These are phyloP conservation scores for Caloenas nicobarica DNA, from an alignment of 2,113 vertebrate genomes.

Conservation along the genomic window DNA sequence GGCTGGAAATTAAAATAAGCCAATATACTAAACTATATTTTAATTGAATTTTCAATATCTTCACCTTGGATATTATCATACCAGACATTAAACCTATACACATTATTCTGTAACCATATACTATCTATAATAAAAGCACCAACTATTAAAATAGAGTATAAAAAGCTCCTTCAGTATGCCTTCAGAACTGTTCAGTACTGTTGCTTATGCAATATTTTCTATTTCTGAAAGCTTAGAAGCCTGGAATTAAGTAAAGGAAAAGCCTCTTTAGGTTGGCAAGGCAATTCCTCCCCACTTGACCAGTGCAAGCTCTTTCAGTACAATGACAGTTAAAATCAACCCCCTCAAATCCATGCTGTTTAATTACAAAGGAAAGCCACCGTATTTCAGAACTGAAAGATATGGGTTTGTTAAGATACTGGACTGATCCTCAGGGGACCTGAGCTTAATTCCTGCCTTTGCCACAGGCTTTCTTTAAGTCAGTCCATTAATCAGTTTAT, in stretches of 20 bases:
- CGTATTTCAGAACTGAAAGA: slow-evolving; percentile 8
- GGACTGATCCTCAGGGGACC: not conserved
- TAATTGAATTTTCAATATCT: slow-evolving; percentile 69
- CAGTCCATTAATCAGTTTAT: slow-evolving; percentile 39
- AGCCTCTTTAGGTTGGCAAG: not conserved
- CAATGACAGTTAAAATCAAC: not conserved
- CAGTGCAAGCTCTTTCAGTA: slow-evolving; percentile 17
- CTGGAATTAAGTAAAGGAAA: slow-evolving; percentile 36
- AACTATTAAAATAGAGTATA: slow-evolving; percentile 50
- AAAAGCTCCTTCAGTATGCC: slow-evolving; percentile 40
- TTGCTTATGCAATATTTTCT: slow-evolving; percentile 54
- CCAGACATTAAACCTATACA: slow-evolving; percentile 54
- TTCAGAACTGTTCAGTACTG: slow-evolving; percentile 26
- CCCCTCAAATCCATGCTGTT: slow-evolving; percentile 36
- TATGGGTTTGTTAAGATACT: slow-evolving; percentile 1
- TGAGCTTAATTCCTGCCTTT: slow-evolving; percentile 38
- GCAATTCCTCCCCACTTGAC: slow-evolving; percentile 32
- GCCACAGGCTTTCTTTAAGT: slow-evolving; percentile 6
- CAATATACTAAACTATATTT: slow-evolving; percentile 55
- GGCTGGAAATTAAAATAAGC: slow-evolving; percentile 49
- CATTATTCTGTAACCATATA: slow-evolving; percentile 50
- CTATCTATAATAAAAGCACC: slow-evolving; percentile 39
- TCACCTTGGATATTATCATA: slow-evolving; percentile 57
- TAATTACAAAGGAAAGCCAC: slow-evolving; percentile 45
- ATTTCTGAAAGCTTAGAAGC: slow-evolving; percentile 44